Evolutionary conservation across 2,888 invertebrate species (phyloP).

Genomic region (Cephus runcator): DNA sequence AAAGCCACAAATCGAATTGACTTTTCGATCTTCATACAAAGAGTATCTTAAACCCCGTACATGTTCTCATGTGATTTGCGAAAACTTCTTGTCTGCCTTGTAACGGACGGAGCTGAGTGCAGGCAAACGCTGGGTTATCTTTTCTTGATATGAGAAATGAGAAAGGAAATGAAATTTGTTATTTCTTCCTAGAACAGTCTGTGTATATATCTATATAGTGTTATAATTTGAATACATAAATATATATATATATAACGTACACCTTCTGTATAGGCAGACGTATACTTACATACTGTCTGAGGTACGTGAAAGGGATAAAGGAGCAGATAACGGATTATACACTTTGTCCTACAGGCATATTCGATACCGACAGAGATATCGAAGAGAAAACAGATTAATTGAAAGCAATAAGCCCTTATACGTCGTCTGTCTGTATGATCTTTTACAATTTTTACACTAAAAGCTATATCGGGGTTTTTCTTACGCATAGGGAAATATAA

Average conservation of each 20-base stretch:
- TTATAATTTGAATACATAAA: no score
- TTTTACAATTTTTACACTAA: not conserved
- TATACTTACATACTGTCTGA: not conserved
- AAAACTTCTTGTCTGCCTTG: not conserved
- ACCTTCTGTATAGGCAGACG: not conserved
- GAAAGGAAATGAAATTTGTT: not conserved
- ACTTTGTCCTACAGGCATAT: conserved; percentile 20
- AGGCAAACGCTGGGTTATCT: not conserved
- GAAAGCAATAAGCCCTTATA: conserved; percentile 34
- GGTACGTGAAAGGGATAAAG: not conserved
- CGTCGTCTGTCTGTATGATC: not conserved
- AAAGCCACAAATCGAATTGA: not conserved
- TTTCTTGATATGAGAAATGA: not conserved
- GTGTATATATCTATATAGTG: not conserved
- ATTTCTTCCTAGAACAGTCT: not conserved
- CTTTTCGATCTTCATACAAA: not conserved
- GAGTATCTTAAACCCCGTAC: not conserved
- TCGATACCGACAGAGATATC: conserved; percentile 17
- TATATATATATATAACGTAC: no score
- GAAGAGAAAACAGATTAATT: conserved; percentile 42
- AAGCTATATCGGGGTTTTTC: not conserved
- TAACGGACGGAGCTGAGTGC: not conserved
- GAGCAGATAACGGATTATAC: conserved; percentile 24
- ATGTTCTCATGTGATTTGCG: not conserved
- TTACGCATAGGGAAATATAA: not conserved